A percentile compares a stretch with the other conserved stretches of the same genome.
Conservation (phyloP, 92 coral and sea anemone genomes). For the Epizoanthus scotinus region DNA sequence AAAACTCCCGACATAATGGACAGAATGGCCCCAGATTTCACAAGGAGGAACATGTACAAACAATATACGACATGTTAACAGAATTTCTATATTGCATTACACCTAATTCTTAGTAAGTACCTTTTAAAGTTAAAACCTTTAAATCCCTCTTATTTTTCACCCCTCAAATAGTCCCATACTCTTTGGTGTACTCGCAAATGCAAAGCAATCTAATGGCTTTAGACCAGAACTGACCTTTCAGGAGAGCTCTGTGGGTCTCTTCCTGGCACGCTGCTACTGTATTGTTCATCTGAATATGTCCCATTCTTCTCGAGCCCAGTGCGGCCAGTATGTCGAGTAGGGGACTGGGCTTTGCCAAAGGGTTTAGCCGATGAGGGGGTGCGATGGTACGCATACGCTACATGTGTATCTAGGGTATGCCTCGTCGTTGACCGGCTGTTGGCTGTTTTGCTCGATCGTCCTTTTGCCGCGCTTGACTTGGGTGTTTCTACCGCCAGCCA, state of each 20-base stretch:
- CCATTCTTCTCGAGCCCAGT: background rate
- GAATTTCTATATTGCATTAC: too few relatives aligned
- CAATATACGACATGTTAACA: too few relatives aligned
- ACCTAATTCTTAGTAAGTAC: too few relatives aligned
- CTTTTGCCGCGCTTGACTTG: background rate
- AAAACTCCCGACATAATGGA: too few relatives aligned
- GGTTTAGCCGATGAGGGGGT: background rate
- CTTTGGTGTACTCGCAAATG: too few relatives aligned
- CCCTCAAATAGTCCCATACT: too few relatives aligned
- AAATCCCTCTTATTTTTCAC: too few relatives aligned
- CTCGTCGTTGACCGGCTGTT: slow-evolving; percentile 7
- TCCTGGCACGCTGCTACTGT: background rate
- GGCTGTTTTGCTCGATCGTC: background rate
- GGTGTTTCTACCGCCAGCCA: slow-evolving; percentile 27
- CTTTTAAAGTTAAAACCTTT: too few relatives aligned
- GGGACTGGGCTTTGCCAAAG: background rate
- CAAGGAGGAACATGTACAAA: too few relatives aligned
- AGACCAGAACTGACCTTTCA: slow-evolving; percentile 14
- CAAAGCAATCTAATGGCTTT: too few relatives aligned
- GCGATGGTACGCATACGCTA: slow-evolving; percentile 5
- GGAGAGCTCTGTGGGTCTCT: background rate
- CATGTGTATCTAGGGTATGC: background rate
- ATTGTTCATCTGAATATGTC: slow-evolving; percentile 5
- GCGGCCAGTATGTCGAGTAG: background rate
- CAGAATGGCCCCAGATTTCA: too few relatives aligned